Percentiles rank a stretch among this genome's conserved stretches.
These are phyloP conservation scores for Papilio aristodemus DNA, from an alignment of 1,140 invertebrate genomes.

Conservation along the genomic window DNA sequence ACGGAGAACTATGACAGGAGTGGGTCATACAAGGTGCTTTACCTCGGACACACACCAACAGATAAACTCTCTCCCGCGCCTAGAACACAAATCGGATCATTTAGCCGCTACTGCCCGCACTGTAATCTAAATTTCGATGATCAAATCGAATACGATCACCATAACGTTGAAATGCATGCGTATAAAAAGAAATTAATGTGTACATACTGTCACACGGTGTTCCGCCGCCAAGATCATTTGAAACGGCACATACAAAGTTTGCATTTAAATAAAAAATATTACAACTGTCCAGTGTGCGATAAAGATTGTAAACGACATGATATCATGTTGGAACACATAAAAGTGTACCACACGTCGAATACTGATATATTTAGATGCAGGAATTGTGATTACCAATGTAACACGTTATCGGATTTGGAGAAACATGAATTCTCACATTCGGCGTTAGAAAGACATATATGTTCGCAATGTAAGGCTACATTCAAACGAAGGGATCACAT, in stretches of 20 bases:
- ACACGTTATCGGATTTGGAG: constrained; percentile 43
- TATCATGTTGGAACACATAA: constrained; percentile 49
- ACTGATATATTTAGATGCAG: constrained; percentile 44
- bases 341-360: constrained; percentile 45
- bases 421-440: constrained; percentile 48
- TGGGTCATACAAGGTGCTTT: constrained; percentile 35
- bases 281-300: constrained; percentile 46
- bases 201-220: constrained; percentile 43
- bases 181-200: constrained; percentile 44
- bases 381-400: constrained; percentile 46
- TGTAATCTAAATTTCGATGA: constrained; percentile 42
- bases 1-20: constrained; percentile 24
- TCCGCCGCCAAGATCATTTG: constrained; percentile 53
- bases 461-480: constrained; percentile 48
- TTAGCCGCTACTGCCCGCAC: constrained; percentile 35
- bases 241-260: constrained; percentile 53
- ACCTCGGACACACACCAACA: constrained; percentile 18
- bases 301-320: constrained; percentile 48
- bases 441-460: constrained; percentile 42
- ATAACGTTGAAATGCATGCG: constrained; percentile 44
- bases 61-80: not conserved
- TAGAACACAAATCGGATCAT: not conserved
- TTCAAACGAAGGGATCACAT: constrained; percentile 63
- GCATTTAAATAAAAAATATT: constrained; percentile 45
- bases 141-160: constrained; percentile 43